phyloP scores from a whole-genome alignment of 2,113 vertebrate species.

The Gallinago jamesoni region DNA sequence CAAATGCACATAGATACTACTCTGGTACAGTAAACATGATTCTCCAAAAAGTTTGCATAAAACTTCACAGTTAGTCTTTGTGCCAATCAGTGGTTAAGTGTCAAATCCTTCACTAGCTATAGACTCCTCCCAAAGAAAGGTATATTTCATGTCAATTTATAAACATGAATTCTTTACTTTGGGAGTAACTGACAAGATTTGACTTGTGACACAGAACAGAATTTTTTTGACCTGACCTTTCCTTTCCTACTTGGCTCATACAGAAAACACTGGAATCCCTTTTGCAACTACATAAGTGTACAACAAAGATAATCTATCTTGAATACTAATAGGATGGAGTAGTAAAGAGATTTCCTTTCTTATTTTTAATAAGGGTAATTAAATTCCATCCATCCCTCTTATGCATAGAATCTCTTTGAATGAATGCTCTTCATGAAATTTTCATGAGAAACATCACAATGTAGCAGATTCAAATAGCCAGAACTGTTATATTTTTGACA shows the following conservation, averaged over 20 bases:
- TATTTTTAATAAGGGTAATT: slow-evolving; percentile 79
- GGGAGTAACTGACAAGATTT: background rate
- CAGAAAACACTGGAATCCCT: slow-evolving; percentile 3
- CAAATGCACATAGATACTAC: background rate
- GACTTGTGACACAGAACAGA: slow-evolving; percentile 25
- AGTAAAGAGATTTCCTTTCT: slow-evolving; percentile 59
- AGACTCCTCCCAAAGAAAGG: slow-evolving; percentile 32
- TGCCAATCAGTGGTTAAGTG: background rate
- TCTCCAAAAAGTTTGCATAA: background rate
- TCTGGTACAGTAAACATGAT: background rate
- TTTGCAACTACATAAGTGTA: slow-evolving; percentile 41
- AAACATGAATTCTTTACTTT: slow-evolving; percentile 27
- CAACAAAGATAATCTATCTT: slow-evolving; percentile 64
- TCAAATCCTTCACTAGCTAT: slow-evolving; percentile 43
- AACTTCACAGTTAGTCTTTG: background rate
- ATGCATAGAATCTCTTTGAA: slow-evolving; percentile 64
- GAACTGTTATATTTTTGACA: slow-evolving; percentile 70
- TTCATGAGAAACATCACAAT: slow-evolving; percentile 78
- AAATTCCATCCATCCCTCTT: slow-evolving; percentile 68
- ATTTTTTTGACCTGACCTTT: slow-evolving; percentile 56
- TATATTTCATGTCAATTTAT: slow-evolving; percentile 21
- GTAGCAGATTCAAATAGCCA: slow-evolving; percentile 70
- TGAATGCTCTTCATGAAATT: slow-evolving; percentile 75
- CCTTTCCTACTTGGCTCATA: slow-evolving; percentile 9
- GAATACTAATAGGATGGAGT: slow-evolving; percentile 58